Percentiles rank a stretch among this genome's conserved stretches.
These are phyloP conservation scores for Bergia puertoricense DNA, from an alignment of 92 coral and sea anemone species.

Conservation along the genomic window DNA sequence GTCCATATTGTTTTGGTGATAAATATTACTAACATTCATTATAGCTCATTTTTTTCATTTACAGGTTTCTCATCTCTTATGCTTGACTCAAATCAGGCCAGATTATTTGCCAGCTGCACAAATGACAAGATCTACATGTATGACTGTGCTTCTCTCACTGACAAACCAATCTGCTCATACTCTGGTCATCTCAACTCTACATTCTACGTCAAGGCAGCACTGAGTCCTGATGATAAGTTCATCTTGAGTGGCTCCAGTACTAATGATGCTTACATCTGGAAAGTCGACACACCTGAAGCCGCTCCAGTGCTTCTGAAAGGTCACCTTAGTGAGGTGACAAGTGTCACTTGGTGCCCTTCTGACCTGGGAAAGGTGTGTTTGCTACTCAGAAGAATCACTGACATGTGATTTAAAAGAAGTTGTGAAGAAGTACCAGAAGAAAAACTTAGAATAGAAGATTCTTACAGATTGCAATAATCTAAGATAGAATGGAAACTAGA, in stretches of 20 bases:
- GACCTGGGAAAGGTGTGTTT: slow-evolving; percentile 87
- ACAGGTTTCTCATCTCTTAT: slow-evolving; percentile 91
- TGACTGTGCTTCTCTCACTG: slow-evolving; percentile 71
- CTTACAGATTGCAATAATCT: not conserved
- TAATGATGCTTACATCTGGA: slow-evolving; percentile 90
- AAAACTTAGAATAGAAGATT: not conserved
- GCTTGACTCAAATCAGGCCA: slow-evolving; percentile 86
- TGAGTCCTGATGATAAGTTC: slow-evolving; percentile 86
- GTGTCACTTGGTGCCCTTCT: slow-evolving; percentile 93
- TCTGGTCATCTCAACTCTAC: slow-evolving; percentile 89
- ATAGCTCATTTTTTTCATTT: slow-evolving; percentile 10
- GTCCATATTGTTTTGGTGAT: too few species aligned
- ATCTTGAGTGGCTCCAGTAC: slow-evolving; percentile 91
- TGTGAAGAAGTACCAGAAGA: not conserved
- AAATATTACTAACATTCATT: too few species aligned
- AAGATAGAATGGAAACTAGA: not conserved
- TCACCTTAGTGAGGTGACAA: slow-evolving; percentile 91
- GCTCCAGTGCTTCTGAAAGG: slow-evolving; percentile 83
- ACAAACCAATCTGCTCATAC: slow-evolving; percentile 72
- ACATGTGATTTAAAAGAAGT: not conserved
- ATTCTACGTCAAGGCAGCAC: slow-evolving; percentile 89
- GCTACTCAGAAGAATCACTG: too few species aligned
- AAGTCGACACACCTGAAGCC: slow-evolving; percentile 66
- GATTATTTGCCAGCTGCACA: slow-evolving; percentile 91
- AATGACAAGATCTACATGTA: slow-evolving; percentile 91